Evolutionary conservation across 1,140 invertebrate genomes (phyloP).

Genomic region (Atta colombica): DNA sequence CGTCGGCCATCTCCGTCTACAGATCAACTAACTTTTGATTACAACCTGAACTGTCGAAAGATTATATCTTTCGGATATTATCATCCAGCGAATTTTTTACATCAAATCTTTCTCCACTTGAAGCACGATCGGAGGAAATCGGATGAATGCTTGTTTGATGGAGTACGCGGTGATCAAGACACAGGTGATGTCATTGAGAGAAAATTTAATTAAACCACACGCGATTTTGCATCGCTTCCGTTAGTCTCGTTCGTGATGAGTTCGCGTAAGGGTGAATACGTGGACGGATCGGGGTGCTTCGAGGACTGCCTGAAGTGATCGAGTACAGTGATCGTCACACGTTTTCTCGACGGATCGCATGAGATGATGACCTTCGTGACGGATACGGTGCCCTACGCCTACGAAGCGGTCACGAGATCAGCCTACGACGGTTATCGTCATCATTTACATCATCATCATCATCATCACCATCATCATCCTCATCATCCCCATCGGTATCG

Average conservation of each 20-base stretch:
- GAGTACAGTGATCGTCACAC: neutral
- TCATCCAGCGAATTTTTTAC: neutral
- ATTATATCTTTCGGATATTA: neutral
- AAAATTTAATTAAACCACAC: neutral
- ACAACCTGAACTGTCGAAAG: too few relatives aligned
- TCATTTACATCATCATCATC: constrained; percentile 76
- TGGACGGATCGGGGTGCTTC: constrained; percentile 38
- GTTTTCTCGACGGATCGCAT: constrained; percentile 32
- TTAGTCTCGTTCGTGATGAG: constrained; percentile 25
- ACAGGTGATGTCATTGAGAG: neutral
- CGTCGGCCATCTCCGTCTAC: neutral
- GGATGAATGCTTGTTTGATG: neutral
- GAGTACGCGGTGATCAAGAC: neutral
- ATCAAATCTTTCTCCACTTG: neutral
- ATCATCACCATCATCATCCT: constrained; percentile 54
- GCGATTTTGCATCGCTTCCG: neutral
- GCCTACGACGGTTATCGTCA: constrained; percentile 81
- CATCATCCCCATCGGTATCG: constrained; percentile 74
- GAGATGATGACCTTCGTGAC: constrained; percentile 86
- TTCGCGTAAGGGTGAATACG: constrained; percentile 19
- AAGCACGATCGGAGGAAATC: neutral
- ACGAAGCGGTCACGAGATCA: constrained; percentile 79
- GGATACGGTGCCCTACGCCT: constrained; percentile 81
- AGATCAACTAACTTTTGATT: neutral
- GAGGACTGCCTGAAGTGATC: neutral